Evolutionary conservation across 2,113 vertebrate genomes (phyloP).

Genomic region (Dromas ardeola): DNA sequence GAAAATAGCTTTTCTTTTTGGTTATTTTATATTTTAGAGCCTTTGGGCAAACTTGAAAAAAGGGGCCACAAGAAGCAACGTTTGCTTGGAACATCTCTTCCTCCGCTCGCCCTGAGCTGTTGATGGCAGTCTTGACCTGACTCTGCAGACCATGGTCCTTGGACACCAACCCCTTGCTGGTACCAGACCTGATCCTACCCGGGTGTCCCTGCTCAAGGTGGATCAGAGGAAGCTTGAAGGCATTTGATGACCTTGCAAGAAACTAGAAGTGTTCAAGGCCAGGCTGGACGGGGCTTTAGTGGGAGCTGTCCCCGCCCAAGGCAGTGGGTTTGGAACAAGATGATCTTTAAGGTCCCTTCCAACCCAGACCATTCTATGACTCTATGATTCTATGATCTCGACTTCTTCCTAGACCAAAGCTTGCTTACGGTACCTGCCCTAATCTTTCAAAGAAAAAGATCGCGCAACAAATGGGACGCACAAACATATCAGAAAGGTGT

Average conservation of each 20-base stretch:
- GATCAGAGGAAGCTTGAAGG: not conserved
- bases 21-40: not conserved
- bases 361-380: not conserved
- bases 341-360: not conserved
- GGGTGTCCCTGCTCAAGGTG: not conserved
- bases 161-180: not conserved
- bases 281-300: not conserved
- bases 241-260: not conserved
- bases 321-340: not conserved
- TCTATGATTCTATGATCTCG: not conserved
- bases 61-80: accelerated
- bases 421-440: not conserved
- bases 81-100: not conserved
- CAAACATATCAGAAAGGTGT: not conserved
- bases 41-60: not conserved
- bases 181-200: not conserved
- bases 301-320: not conserved
- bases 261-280: not conserved
- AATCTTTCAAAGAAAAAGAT: not conserved
- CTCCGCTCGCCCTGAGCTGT: not conserved
- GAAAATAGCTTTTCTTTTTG: not conserved
- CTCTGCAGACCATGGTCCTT: accelerated
- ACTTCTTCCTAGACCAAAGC: not conserved
- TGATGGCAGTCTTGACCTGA: not conserved
- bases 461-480: not conserved